Percentiles rank a stretch among this genome's conserved stretches.
Evolutionary conservation across 2,888 invertebrate species (phyloP).

Genomic region (Drosophila birchii): DNA sequence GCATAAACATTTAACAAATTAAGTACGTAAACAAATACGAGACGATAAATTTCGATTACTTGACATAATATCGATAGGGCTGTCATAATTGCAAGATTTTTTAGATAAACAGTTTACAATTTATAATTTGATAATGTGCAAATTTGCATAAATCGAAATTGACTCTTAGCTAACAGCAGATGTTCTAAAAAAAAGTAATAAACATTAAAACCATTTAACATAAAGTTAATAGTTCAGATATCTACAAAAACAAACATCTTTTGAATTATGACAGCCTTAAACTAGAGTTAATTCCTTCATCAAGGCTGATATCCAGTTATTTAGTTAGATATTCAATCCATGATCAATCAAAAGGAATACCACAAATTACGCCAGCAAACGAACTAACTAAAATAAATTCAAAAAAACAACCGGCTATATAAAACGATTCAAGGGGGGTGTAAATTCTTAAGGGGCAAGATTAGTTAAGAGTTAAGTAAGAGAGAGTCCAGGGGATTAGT

Average conservation of each 20-base stretch:
- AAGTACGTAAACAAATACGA: slow-evolving; percentile 54
- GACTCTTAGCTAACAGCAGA: no score
- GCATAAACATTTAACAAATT: slow-evolving; percentile 39
- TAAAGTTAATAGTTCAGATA: neutral
- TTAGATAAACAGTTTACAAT: no score
- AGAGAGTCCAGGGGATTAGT: slow-evolving; percentile 11
- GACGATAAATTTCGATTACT: slow-evolving; percentile 33
- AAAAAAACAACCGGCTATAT: slow-evolving; percentile 60
- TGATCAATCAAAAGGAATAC: neutral
- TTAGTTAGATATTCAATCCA: neutral
- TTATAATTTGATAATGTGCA: neutral
- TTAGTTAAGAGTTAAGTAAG: slow-evolving; percentile 35
- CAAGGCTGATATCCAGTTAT: no score
- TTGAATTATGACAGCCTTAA: neutral
- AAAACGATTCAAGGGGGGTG: slow-evolving; percentile 51
- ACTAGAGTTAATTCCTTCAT: neutral
- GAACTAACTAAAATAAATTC: slow-evolving; percentile 61
- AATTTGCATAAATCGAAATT: neutral
- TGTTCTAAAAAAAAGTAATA: neutral
- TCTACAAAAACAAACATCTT: neutral
- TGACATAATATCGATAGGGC: neutral
- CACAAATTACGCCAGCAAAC: neutral
- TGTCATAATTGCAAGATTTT: neutral
- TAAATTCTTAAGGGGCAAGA: slow-evolving; percentile 49
- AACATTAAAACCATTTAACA: neutral